Evolutionary conservation across 2,113 vertebrate genomes (phyloP).

Genomic region (Eulacestoma nigropectus): DNA sequence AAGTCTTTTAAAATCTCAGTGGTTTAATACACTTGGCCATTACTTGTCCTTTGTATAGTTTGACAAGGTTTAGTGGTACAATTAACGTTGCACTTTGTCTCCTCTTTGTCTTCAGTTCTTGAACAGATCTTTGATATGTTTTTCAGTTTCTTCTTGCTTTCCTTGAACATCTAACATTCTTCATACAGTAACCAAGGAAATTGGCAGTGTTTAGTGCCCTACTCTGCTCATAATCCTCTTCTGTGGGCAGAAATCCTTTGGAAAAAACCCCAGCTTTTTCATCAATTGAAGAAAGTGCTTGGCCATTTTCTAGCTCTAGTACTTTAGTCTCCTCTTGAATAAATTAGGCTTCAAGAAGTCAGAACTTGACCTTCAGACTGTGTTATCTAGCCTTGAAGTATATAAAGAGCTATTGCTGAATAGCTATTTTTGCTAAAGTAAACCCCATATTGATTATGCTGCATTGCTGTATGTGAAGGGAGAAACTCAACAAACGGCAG

Average conservation of each 20-base stretch:
- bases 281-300: constrained; percentile 27
- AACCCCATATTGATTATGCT: background rate
- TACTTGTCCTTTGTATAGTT: background rate
- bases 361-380: constrained; percentile 48
- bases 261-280: constrained; percentile 8
- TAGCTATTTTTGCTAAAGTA: constrained; percentile 17
- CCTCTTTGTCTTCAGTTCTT: constrained; percentile 18
- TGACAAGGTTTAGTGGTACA: constrained; percentile 25
- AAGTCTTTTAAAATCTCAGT: background rate
- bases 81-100: background rate
- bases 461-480: background rate
- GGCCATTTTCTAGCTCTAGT: constrained; percentile 41
- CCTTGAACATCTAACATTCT: constrained; percentile 60
- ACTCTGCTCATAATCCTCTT: constrained; percentile 53
- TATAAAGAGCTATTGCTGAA: constrained; percentile 19
- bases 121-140: constrained; percentile 33
- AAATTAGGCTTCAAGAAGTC: constrained; percentile 50
- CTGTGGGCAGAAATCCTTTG: constrained; percentile 49
- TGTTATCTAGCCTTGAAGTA: constrained; percentile 36
- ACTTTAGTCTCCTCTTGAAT: constrained; percentile 54
- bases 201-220: constrained; percentile 56
- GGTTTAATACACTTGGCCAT: background rate
- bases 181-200: constrained; percentile 67
- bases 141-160: constrained; percentile 24
- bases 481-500: background rate